Percentiles rank a stretch among this genome's conserved stretches.
These are phyloP conservation scores for Tortricodes alternella DNA, from an alignment of 2,888 invertebrate genomes.

Conservation along the genomic window DNA sequence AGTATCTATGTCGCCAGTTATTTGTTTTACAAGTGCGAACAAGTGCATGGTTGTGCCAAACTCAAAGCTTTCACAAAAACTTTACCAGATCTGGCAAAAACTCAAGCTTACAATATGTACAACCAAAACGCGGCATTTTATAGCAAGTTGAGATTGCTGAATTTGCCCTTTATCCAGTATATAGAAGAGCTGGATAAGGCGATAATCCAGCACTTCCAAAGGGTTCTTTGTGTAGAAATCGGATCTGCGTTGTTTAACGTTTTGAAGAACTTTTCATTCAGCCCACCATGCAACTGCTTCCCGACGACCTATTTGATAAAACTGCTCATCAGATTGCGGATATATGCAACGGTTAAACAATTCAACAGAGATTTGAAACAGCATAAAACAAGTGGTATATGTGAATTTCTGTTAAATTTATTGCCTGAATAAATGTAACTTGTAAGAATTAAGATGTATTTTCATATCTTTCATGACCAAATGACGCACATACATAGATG, in stretches of 20 bases:
- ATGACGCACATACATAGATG: no score
- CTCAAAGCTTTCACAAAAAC: background rate
- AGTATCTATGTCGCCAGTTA: slow-evolving; percentile 12
- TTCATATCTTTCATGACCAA: background rate
- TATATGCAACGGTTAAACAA: slow-evolving; percentile 1
- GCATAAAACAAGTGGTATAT: background rate
- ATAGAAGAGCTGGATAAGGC: slow-evolving; percentile 3
- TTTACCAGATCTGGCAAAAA: slow-evolving; percentile 10
- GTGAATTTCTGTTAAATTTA: background rate
- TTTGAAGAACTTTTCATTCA: background rate
- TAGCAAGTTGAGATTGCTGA: slow-evolving; percentile 9
- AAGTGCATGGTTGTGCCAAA: background rate
- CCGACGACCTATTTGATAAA: slow-evolving; percentile 5
- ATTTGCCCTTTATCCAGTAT: slow-evolving; percentile 7
- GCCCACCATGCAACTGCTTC: slow-evolving; percentile 5
- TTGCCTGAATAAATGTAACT: background rate
- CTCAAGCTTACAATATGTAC: background rate
- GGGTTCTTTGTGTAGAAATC: background rate
- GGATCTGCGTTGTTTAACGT: slow-evolving; percentile 1
- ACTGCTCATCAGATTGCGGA: slow-evolving; percentile 9
- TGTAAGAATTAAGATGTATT: background rate
- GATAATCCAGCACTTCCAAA: background rate
- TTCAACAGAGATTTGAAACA: background rate
- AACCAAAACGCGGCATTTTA: slow-evolving; percentile 6
- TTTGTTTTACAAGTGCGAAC: slow-evolving; percentile 13